phyloP scores from a whole-genome alignment of 35 echinoderm and acorn worm genomes.

The Ophiothrix spiculata region DNA sequence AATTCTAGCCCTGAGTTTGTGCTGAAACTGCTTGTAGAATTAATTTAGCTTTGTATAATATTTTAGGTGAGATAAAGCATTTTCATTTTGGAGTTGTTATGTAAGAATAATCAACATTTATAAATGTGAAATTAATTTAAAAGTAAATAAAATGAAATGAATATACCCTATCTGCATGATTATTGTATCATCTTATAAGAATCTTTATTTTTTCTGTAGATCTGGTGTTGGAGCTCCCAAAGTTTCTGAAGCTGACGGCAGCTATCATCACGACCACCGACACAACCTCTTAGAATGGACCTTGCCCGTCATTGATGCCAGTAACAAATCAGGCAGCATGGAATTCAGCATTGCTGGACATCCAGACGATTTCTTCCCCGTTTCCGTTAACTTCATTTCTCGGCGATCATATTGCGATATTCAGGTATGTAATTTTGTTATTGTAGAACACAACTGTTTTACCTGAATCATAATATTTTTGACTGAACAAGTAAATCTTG shows the following conservation, averaged over 20 bases:
- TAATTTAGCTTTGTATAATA: too few relatives aligned
- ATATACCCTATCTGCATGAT: too few relatives aligned
- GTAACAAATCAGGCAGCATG: slow-evolving; percentile 85
- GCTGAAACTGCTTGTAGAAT: too few relatives aligned
- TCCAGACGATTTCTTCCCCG: slow-evolving; percentile 98
- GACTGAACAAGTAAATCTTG: neutral
- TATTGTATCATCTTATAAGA: too few relatives aligned
- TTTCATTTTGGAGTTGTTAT: too few relatives aligned
- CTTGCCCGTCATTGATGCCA: slow-evolving; percentile 77
- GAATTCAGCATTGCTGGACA: slow-evolving; percentile 87
- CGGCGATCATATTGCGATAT: slow-evolving; percentile 92
- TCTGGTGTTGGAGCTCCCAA: slow-evolving; percentile 84
- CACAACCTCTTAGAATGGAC: slow-evolving; percentile 86
- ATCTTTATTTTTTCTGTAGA: slow-evolving; percentile 13
- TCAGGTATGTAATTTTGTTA: slow-evolving; percentile 64
- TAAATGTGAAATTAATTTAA: too few relatives aligned
- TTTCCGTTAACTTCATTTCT: slow-evolving; percentile 83
- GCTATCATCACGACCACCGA: slow-evolving; percentile 76
- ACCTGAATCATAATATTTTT: neutral
- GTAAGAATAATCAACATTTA: too few relatives aligned
- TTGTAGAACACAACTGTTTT: too few relatives aligned
- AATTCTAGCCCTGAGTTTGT: too few relatives aligned
- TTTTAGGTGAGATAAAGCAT: too few relatives aligned
- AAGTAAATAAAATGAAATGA: too few relatives aligned
- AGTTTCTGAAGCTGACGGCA: slow-evolving; percentile 84